Evolutionary conservation across 2,113 vertebrate species (phyloP), one percentile per base, ranked within the genome.

Genomic region (Phyllopteryx taeniolatus): DNA sequence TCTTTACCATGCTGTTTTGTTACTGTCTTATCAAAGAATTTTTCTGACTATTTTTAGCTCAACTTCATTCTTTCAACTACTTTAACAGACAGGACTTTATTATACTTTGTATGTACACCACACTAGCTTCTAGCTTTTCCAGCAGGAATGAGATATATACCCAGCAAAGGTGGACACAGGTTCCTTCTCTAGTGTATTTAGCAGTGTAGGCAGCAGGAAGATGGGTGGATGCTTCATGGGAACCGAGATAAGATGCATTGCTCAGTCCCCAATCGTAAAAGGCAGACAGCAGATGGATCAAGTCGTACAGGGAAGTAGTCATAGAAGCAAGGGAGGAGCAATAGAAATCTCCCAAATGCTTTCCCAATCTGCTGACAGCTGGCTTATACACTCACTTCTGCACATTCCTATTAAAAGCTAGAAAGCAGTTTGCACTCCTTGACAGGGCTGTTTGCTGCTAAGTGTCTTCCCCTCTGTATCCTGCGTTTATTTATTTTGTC

Each of bases 341-440:
- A 69, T 75, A 76, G 70, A 72, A 49, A 79, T 69, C 66, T 82
- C 64, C 0, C 67, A 86, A 83, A 79, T 56, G 79, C 85, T 80
- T 78, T 73, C 78, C 67, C 22, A 68, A 70, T 79, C 62, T 67
- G 68, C 68, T 86, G 87, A 88, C 82, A 83, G 76, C 74, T 77
- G 63, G 67, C 60, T 72, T 71, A 33, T 3, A n/a, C 70, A 27
- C 22, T 35, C 54, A 70, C 69, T 76, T 51, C 54, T 61, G 49
- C 61, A 69, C 46, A 73, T 61, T 20, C 15, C 15, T 33, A 51
- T 77, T 68, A 77, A 84, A 77, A 53, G 17, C 51, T 39, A 31
- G 43, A 66, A 33, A 56, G 53, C n/a, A 19, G 35, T 2, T 67
- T 65, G 65, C 43, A 69, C 22, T 22, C 20, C 47, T 17, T 70